Percentiles rank a stretch among this genome's conserved stretches.
Evolutionary conservation across 2,113 vertebrate species (phyloP).

Genomic region (Equus quagga): DNA sequence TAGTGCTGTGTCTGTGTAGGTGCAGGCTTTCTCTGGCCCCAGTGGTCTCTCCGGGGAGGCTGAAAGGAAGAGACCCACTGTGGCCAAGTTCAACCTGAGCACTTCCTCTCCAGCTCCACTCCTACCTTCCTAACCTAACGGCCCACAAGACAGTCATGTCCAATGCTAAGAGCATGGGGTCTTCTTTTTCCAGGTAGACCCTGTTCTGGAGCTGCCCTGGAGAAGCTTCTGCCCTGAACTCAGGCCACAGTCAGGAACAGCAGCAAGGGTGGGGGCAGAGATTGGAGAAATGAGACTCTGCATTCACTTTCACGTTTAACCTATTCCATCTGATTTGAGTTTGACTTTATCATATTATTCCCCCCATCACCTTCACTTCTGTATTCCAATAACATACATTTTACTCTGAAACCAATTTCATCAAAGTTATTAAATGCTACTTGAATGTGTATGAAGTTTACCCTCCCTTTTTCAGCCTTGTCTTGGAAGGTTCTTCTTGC

Average conservation of each 20-base stretch:
- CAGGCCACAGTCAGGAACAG: slow-evolving; percentile 49
- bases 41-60: slow-evolving; percentile 10
- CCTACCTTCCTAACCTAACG: not conserved
- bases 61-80: not conserved
- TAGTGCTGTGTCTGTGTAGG: not conserved
- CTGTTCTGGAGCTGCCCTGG: slow-evolving; percentile 17
- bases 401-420: slow-evolving; percentile 84
- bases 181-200: not conserved
- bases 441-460: slow-evolving; percentile 82
- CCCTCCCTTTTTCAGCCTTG: slow-evolving; percentile 68
- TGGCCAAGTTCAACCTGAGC: not conserved
- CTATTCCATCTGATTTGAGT: slow-evolving; percentile 72
- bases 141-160: slow-evolving; percentile 5
- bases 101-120: not conserved
- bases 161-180: not conserved
- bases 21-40: not conserved
- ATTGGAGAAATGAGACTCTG: not conserved
- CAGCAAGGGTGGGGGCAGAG: not conserved
- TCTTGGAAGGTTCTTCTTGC: slow-evolving; percentile 65
- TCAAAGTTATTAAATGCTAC: slow-evolving; percentile 85
- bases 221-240: slow-evolving; percentile 43
- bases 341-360: slow-evolving; percentile 81
- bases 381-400: slow-evolving; percentile 84
- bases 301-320: slow-evolving; percentile 42
- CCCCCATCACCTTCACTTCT: slow-evolving; percentile 79